Conservation (phyloP, 2,888 invertebrate genomes). For the Platerodrilus igneus region DNA sequence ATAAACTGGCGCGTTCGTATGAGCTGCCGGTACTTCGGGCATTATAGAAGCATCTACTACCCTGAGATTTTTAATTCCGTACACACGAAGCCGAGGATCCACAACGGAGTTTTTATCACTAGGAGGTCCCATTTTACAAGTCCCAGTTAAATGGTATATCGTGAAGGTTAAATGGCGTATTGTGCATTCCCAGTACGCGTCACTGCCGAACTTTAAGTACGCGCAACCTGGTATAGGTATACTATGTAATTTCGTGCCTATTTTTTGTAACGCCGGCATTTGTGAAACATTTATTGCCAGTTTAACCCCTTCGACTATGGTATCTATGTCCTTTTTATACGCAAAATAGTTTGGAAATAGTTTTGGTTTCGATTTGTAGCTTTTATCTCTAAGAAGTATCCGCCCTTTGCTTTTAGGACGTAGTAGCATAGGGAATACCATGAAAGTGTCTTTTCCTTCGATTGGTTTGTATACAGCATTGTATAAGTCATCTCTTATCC, state of each 20-base stretch:
- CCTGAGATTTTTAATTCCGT: slow-evolving; percentile 63
- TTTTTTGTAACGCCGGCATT: slow-evolving; percentile 55
- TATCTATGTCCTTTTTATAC: slow-evolving; percentile 57
- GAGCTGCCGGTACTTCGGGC: slow-evolving; percentile 71
- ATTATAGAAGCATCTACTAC: slow-evolving; percentile 78
- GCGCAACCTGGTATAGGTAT: slow-evolving; percentile 60
- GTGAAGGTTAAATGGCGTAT: slow-evolving; percentile 63
- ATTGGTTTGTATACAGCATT: slow-evolving; percentile 42
- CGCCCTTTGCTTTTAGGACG: slow-evolving; percentile 58
- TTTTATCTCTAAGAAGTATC: slow-evolving; percentile 51
- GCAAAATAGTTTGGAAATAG: slow-evolving; percentile 62
- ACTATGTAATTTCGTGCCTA: slow-evolving; percentile 57
- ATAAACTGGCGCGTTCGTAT: slow-evolving; percentile 71
- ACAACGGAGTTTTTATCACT: slow-evolving; percentile 60
- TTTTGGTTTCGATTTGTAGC: slow-evolving; percentile 55
- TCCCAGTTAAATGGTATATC: slow-evolving; percentile 64
- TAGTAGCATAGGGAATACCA: slow-evolving; percentile 53
- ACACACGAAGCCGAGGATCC: slow-evolving; percentile 57
- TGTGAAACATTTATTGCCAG: slow-evolving; percentile 55
- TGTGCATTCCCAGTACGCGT: slow-evolving; percentile 66
- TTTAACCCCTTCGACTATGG: slow-evolving; percentile 61
- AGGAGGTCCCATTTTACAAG: slow-evolving; percentile 62
- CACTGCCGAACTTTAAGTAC: slow-evolving; percentile 56
- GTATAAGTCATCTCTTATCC: slow-evolving; percentile 44
- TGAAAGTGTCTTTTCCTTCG: slow-evolving; percentile 45